Percentiles rank a stretch among this genome's conserved stretches.
Evolutionary conservation across 2,888 invertebrate species (phyloP).

Genomic region (Myathropa florea): DNA sequence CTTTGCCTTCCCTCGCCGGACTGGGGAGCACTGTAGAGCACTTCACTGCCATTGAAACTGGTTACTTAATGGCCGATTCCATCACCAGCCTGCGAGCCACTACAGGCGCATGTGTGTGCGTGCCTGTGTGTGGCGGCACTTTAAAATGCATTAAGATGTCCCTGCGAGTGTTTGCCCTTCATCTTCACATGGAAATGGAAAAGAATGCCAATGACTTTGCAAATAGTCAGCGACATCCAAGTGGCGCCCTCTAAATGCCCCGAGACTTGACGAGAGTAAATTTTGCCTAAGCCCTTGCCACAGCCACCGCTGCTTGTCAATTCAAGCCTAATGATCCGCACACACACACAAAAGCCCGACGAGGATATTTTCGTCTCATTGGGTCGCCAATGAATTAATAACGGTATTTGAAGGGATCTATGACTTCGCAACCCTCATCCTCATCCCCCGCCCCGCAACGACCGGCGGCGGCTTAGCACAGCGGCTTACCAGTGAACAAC

Average conservation of each 20-base stretch:
- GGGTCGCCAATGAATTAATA: slow-evolving; percentile 54
- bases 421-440: slow-evolving; percentile 19
- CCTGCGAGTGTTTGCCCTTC: slow-evolving; percentile 18
- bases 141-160: slow-evolving; percentile 58
- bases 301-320: slow-evolving; percentile 17
- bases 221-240: slow-evolving; percentile 2
- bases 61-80: slow-evolving; percentile 43
- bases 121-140: slow-evolving; percentile 39
- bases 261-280: slow-evolving; percentile 6
- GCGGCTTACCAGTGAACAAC: background rate
- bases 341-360: slow-evolving; percentile 32
- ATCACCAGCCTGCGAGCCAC: background rate
- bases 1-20: background rate
- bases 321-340: slow-evolving; percentile 58
- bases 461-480: background rate
- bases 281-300: slow-evolving; percentile 15
- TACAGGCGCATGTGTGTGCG: background rate
- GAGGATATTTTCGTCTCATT: slow-evolving; percentile 59
- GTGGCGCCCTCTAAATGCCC: background rate
- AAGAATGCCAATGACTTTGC: background rate
- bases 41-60: slow-evolving; percentile 17
- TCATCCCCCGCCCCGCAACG: background rate
- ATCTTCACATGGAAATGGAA: background rate
- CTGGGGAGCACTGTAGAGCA: background rate
- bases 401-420: slow-evolving; percentile 53